These are phyloP conservation scores for Mesorhabditis spiculigera DNA, from an alignment of 2,888 invertebrate species.

Conservation along the genomic window DNA sequence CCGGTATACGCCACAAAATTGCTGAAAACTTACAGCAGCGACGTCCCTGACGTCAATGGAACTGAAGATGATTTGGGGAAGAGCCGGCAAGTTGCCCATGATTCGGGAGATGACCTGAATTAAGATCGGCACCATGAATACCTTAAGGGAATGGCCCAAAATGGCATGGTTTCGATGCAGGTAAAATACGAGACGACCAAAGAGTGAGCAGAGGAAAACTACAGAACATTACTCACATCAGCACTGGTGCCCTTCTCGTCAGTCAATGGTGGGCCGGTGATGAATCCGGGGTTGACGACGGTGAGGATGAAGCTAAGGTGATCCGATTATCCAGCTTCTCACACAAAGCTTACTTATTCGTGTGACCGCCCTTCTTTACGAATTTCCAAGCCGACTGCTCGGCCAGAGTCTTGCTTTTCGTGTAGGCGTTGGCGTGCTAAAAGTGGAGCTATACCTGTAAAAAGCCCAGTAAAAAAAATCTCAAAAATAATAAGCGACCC, in stretches of 20 bases:
- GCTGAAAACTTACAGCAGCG: neutral
- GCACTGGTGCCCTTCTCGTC: neutral
- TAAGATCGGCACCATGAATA: too few species aligned
- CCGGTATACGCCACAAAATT: too few species aligned
- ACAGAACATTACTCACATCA: too few species aligned
- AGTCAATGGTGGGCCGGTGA: neutral
- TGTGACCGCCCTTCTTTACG: neutral
- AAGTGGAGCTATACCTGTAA: too few species aligned
- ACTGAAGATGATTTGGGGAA: conserved; percentile 1
- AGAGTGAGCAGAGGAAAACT: too few species aligned
- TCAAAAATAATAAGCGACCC: too few species aligned
- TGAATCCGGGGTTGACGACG: neutral
- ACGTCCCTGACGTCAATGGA: conserved; percentile 1
- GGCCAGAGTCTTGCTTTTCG: neutral
- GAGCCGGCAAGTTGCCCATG: neutral
- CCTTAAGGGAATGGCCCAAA: too few species aligned
- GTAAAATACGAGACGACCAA: too few species aligned
- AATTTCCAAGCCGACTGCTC: neutral
- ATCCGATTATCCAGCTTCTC: too few species aligned
- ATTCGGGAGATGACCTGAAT: neutral
- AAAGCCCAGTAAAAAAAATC: neutral
- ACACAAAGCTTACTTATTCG: neutral
- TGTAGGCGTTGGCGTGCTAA: neutral
- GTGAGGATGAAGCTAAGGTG: neutral
- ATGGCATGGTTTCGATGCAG: too few species aligned